These are phyloP conservation scores for Mastomys natalensis DNA, from an alignment of 2,113 vertebrate species.

Conservation along the genomic window DNA sequence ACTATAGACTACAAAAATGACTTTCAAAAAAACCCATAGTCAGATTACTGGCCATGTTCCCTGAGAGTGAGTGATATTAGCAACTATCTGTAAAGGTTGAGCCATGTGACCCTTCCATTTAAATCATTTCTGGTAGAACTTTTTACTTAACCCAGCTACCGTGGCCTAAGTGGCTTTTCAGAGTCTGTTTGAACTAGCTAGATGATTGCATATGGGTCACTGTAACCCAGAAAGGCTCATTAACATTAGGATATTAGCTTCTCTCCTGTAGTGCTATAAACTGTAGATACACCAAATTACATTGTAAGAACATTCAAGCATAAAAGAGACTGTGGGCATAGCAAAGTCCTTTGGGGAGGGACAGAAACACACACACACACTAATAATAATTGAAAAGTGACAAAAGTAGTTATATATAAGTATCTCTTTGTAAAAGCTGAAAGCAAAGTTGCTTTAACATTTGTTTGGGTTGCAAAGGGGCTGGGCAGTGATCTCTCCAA, in stretches of 20 bases:
- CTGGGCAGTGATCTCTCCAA: not conserved
- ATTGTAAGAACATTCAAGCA: not conserved
- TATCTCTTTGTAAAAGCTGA: constrained; percentile 49
- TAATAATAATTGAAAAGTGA: constrained; percentile 13
- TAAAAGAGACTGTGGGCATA: constrained; percentile 6
- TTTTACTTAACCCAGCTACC: constrained; percentile 46
- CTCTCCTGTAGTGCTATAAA: constrained; percentile 34
- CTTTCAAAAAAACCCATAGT: constrained; percentile 28
- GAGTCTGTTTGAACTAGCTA: constrained; percentile 59
- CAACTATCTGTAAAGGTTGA: not conserved
- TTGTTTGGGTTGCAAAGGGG: not conserved
- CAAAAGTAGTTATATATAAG: constrained; percentile 24
- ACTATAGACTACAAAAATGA: not conserved
- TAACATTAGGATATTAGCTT: constrained; percentile 56
- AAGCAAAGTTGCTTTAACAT: constrained; percentile 25
- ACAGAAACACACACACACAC: not conserved
- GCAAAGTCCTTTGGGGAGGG: constrained; percentile 2
- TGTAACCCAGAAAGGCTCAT: constrained; percentile 68
- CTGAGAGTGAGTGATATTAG: not conserved
- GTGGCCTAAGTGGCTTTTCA: constrained; percentile 7
- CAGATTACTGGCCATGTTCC: not conserved
- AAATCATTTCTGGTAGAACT: constrained; percentile 26
- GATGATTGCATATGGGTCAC: constrained; percentile 56
- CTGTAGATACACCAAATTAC: constrained; percentile 30
- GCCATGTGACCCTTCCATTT: not conserved